Conservation (phyloP, 2,888 invertebrate genomes). For the Lasioglossum malachurum region DNA sequence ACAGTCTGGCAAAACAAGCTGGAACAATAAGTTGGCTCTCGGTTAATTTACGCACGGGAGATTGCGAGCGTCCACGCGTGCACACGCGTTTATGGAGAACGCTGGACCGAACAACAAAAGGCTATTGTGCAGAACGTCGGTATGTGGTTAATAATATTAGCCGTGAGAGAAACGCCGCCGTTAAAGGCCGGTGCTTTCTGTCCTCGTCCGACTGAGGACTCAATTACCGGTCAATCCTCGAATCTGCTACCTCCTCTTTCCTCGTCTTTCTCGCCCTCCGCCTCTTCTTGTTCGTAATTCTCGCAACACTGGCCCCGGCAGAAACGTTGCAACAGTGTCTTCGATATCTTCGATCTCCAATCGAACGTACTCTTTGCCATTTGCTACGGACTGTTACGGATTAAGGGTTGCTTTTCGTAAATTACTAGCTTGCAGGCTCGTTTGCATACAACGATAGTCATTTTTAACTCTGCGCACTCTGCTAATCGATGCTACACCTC, state of each 20-base stretch:
- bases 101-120: conserved; percentile 76
- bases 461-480: not conserved
- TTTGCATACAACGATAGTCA: conserved; percentile 6
- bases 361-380: conserved; percentile 15
- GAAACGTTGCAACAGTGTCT: conserved; percentile 17
- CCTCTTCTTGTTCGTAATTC: not conserved
- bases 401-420: conserved; percentile 12
- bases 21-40: conserved; percentile 22
- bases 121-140: conserved; percentile 77
- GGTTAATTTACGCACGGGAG: conserved; percentile 30
- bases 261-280: not conserved
- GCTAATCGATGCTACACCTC: not conserved
- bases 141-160: conserved; percentile 78
- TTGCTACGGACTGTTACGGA: conserved; percentile 9
- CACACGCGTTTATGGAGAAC: conserved; percentile 12
- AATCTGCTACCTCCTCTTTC: conserved; percentile 50
- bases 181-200: conserved; percentile 67
- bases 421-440: conserved; percentile 13
- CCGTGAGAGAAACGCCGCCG: conserved; percentile 63
- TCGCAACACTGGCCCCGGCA: not conserved
- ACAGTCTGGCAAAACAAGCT: not conserved
- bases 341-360: conserved; percentile 21
- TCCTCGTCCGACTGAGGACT: conserved; percentile 72
- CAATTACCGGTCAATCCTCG: conserved; percentile 75
- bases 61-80: conserved; percentile 33